Percentiles rank a stretch among this genome's conserved stretches.
Evolutionary conservation across 1,140 invertebrate genomes (phyloP).

Genomic region (Odontomachus brunneus): DNA sequence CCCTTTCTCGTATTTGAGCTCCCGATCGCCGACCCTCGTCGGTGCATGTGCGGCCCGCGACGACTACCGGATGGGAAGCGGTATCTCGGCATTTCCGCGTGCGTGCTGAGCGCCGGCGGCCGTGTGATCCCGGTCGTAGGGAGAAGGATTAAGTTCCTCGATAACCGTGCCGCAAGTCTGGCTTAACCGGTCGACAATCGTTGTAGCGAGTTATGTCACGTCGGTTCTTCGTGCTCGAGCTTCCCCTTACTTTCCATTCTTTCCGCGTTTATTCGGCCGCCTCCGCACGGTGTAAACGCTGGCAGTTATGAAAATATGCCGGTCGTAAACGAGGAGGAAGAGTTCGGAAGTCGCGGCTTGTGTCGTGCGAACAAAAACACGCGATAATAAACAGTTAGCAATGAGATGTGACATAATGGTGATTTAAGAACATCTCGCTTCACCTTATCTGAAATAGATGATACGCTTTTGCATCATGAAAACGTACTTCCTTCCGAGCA

Average conservation of each 20-base stretch:
- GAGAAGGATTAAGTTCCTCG: constrained; percentile 72
- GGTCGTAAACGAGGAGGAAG: constrained; percentile 10
- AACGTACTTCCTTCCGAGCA: too few species aligned
- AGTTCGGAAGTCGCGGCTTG: not conserved
- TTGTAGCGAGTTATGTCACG: constrained; percentile 56
- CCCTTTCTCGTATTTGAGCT: constrained; percentile 20
- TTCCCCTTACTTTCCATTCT: constrained; percentile 45
- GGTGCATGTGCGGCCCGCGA: constrained; percentile 70
- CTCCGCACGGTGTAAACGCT: not conserved
- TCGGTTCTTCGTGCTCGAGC: constrained; percentile 41
- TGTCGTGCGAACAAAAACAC: constrained; percentile 8
- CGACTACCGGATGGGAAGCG: constrained; percentile 68
- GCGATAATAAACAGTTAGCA: not conserved
- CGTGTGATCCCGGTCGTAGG: constrained; percentile 48
- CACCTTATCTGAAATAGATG: not conserved
- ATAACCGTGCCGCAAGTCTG: constrained; percentile 71
- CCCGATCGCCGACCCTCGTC: constrained; percentile 50
- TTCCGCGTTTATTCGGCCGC: constrained; percentile 11
- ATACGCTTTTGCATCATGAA: too few species aligned
- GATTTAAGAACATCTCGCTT: not conserved
- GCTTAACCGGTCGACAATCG: constrained; percentile 58
- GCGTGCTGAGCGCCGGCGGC: constrained; percentile 64
- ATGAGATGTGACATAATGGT: too few species aligned
- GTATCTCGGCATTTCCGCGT: constrained; percentile 74
- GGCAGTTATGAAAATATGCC: constrained; percentile 20